Evolutionary conservation across 2,113 vertebrate genomes (phyloP).

Genomic region (Sialia sialis): DNA sequence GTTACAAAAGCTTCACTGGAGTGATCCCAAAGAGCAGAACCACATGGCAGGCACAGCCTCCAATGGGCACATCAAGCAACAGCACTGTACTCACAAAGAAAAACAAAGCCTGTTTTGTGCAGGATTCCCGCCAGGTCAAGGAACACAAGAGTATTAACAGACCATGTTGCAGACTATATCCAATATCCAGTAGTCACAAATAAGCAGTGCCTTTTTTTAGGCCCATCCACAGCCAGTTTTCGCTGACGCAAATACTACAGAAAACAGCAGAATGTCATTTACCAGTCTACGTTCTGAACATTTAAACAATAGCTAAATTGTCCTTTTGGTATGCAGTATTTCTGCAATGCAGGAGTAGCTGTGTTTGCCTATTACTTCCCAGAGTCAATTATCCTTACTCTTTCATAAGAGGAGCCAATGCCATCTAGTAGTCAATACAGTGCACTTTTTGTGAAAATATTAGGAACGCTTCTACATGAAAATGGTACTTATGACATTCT

Average conservation of each 20-base stretch:
- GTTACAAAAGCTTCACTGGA: not conserved
- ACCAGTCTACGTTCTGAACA: not conserved
- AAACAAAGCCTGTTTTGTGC: not conserved
- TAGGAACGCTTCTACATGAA: not conserved
- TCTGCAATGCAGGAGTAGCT: not conserved
- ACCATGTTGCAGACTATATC: not conserved
- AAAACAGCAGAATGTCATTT: not conserved
- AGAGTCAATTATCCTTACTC: not conserved
- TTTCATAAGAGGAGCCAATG: not conserved
- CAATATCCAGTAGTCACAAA: rapidly evolving
- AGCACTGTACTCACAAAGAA: not conserved
- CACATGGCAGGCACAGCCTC: rapidly evolving
- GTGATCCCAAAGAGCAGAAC: not conserved
- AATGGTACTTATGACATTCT: not conserved
- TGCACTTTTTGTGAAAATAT: not conserved
- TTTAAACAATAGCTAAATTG: not conserved
- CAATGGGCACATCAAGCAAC: not conserved
- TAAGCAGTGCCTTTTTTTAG: not conserved
- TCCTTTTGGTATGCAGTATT: not conserved
- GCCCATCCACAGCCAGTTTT: not conserved
- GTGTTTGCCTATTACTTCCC: not conserved
- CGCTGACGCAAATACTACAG: not conserved
- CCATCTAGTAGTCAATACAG: not conserved
- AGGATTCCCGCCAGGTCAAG: not conserved
- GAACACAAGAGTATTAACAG: not conserved